Evolutionary conservation across 2,113 vertebrate species (phyloP), one percentile per base, ranked within the genome.

Genomic region (Mellivora capensis): DNA sequence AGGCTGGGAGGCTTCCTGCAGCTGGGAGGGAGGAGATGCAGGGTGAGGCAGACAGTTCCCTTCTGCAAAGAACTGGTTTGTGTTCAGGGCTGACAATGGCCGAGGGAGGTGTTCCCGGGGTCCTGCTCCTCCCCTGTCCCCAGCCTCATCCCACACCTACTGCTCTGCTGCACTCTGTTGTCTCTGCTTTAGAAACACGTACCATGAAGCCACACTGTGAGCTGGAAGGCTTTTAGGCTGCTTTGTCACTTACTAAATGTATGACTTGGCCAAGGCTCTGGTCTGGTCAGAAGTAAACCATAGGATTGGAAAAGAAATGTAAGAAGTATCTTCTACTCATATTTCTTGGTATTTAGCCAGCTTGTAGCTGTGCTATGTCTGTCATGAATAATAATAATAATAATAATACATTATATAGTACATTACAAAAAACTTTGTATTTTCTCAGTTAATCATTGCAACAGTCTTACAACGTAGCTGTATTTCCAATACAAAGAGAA

Each of bases 1-100:
- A 98, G 98, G 59, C 0, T 15, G 47, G 79, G 98, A 23, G 0
- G 7, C 54, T 6, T 93, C 90, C 98, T 98, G 96, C 23, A 95
- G 88, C 77, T 61, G 93, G 88, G 62, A 93, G 89, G 13, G 87
- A 0, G 4, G 81, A 88, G 47, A 37, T 5, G 90, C 59, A 93
- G 72, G 27, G 12, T 25, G 54, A 81, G 62, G 52, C 7, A 37
- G 6, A 7, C 0, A 2, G 20, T 37, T 18, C 15, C 9, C 2
- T 57, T 3, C 6, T 4, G 1, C 69, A 4, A 52, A 29, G 57
- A 27, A 44, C 23, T 0, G 12, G 12, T 96, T 84, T 69, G 29
- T 49, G 27, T 21, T 39, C 6, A 57, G 72, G 37, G 6, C 23
- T 49, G 1, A 31, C 21, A 17, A 15, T 25, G 77, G 62, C 67